A percentile compares a stretch with the other conserved stretches of the same genome.
phyloP scores from a whole-genome alignment of 2,797 vertebrate genomes.

The Arnoldichthys spilopterus region DNA sequence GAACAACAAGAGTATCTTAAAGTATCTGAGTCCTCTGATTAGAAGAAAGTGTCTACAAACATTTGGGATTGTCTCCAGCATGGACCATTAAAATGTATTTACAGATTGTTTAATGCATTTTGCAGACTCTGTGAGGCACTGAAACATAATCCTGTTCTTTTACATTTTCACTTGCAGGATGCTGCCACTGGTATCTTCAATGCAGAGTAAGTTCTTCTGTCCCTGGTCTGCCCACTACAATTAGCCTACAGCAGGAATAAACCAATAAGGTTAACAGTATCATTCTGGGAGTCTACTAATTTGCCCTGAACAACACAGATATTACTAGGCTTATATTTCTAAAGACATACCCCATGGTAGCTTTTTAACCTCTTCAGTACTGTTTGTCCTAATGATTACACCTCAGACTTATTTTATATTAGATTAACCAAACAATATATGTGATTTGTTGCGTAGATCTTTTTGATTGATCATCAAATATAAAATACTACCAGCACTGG shows the following conservation, averaged over 20 bases:
- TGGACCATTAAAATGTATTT: neutral
- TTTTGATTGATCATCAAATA: neutral
- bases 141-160: neutral
- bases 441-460: too few species aligned
- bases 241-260: neutral
- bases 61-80: too few species aligned
- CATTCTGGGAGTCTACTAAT: neutral
- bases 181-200: slow-evolving; percentile 18
- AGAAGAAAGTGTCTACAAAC: too few species aligned
- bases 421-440: too few species aligned
- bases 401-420: too few species aligned
- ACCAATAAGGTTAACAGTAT: neutral
- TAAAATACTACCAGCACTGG: neutral
- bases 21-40: too few species aligned
- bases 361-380: neutral
- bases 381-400: too few species aligned
- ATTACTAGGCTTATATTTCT: neutral
- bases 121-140: neutral
- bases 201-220: slow-evolving; percentile 25
- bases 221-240: neutral
- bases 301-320: neutral
- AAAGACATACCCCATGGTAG: neutral
- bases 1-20: too few species aligned
- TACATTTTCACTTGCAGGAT: slow-evolving; percentile 16
- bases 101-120: neutral